phyloP scores from a whole-genome alignment of 2,797 vertebrate genomes.

The Cossypha niveicapilla region DNA sequence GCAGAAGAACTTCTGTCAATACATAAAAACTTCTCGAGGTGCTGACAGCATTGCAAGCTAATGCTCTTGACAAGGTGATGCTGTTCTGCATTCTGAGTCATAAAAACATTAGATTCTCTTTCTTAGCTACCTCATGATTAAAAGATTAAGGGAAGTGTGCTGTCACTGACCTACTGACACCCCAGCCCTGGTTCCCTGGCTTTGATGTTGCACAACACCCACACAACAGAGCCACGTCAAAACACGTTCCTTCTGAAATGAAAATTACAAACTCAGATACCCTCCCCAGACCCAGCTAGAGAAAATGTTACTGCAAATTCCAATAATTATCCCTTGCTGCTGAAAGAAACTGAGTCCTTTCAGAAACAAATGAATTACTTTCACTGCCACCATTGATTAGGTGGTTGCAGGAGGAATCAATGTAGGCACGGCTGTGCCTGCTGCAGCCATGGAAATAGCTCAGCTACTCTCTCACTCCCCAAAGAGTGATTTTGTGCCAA shows the following conservation, averaged over 20 bases:
- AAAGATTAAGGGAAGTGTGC: background rate
- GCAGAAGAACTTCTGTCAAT: background rate
- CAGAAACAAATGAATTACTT: background rate
- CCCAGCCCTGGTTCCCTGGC: background rate
- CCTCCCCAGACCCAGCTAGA: background rate
- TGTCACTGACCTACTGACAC: background rate
- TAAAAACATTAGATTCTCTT: background rate
- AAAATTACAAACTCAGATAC: background rate
- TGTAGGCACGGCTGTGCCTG: background rate
- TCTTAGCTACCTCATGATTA: background rate
- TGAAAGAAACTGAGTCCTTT: background rate
- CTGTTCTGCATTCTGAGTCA: background rate
- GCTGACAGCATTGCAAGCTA: background rate
- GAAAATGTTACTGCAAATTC: background rate
- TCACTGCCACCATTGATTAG: background rate
- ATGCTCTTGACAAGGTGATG: background rate
- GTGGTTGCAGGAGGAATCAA: background rate
- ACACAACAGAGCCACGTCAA: background rate
- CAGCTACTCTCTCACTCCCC: background rate
- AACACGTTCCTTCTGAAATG: background rate
- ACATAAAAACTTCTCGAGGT: background rate
- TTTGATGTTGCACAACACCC: background rate
- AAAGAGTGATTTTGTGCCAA: background rate
- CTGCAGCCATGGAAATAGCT: background rate
- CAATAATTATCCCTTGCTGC: background rate